These are phyloP conservation scores for Scotopteryx bipunctaria DNA, from an alignment of 2,888 invertebrate species.

Conservation along the genomic window DNA sequence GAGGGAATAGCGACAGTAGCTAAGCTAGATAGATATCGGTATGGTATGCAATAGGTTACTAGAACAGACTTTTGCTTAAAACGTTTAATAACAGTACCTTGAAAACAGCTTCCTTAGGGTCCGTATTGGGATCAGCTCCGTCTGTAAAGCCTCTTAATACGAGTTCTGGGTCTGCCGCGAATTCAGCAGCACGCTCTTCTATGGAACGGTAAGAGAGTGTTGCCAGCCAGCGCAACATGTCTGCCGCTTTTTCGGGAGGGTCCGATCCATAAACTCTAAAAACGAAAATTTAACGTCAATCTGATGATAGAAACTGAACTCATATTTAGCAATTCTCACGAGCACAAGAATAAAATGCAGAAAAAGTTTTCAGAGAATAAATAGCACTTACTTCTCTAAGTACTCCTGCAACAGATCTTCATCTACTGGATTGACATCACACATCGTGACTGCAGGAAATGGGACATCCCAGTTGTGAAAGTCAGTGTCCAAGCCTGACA, in stretches of 20 bases:
- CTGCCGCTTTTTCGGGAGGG: constrained; percentile 58
- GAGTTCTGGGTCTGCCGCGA: constrained; percentile 52
- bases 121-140: constrained; percentile 43
- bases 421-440: constrained; percentile 81
- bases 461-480: constrained; percentile 91
- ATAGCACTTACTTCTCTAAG: constrained; percentile 61
- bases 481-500: constrained; percentile 88
- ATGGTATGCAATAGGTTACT: neutral
- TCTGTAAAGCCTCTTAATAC: constrained; percentile 45
- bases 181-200: constrained; percentile 53
- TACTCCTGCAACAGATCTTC: constrained; percentile 72
- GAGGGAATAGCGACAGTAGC: no score
- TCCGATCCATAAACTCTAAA: constrained; percentile 54
- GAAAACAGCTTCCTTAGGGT: constrained; percentile 69
- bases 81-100: constrained; percentile 48
- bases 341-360: no score
- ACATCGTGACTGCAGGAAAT: constrained; percentile 89
- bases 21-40: no score
- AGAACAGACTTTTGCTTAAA: neutral
- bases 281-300: neutral
- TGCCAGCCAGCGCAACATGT: constrained; percentile 71
- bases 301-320: no score
- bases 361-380: neutral
- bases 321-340: no score
- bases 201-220: constrained; percentile 72